Evolutionary conservation across 2,797 vertebrate species (phyloP).

Genomic region (Loris lydekkerianus): DNA sequence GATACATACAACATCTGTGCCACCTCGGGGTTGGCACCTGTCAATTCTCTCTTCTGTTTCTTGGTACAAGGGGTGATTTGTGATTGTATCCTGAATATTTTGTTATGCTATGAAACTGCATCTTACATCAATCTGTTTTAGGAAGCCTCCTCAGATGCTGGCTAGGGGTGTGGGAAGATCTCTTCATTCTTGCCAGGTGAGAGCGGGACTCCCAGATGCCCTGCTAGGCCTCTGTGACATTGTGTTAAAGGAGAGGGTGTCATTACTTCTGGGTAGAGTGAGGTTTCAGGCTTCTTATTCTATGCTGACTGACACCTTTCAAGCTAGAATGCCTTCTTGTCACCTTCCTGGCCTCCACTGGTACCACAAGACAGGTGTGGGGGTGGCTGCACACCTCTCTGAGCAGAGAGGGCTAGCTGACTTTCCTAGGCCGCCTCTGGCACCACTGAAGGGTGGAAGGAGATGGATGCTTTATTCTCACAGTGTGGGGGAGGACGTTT

Average conservation of each 20-base stretch:
- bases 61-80: neutral
- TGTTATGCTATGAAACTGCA: neutral
- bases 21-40: neutral
- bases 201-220: neutral
- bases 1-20: neutral
- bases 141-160: neutral
- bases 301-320: neutral
- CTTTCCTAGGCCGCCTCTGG: neutral
- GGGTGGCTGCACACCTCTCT: neutral
- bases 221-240: neutral
- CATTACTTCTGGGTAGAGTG: neutral
- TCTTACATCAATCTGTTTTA: neutral
- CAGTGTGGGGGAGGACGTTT: accelerated
- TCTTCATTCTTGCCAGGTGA: neutral
- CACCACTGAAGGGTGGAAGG: neutral
- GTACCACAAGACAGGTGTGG: too few relatives aligned
- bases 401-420: neutral
- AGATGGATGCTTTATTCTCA: neutral
- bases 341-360: neutral
- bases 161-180: neutral
- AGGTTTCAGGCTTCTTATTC: neutral
- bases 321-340: neutral
- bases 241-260: neutral
- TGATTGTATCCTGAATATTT: neutral
- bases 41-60: neutral